Evolutionary conservation across 2,888 invertebrate genomes (phyloP), one percentile per base, ranked within the genome.

Genomic region (Arrhopalites spinosus): DNA sequence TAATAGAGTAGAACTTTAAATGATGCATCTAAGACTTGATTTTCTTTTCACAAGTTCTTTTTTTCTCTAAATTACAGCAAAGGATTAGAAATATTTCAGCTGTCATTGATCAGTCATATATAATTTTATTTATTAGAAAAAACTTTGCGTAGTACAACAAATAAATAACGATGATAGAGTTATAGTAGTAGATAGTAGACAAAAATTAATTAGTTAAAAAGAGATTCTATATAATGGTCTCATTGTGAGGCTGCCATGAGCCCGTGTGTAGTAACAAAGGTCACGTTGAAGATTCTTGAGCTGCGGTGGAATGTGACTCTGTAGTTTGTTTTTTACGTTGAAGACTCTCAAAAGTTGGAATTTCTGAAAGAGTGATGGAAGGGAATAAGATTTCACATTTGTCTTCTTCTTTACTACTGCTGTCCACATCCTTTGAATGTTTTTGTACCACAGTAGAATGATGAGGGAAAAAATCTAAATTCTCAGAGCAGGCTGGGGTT

Each of bases 281-380:
- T 53, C 8, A 59, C 5, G 25, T 59, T 23, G 59, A 27, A 2
- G 25, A 27, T 25, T 27, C 59, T 59, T 59, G 59, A 1, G 13
- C 3, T 13, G 27, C 25, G 27, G 59, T 25, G 25, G 20, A 25
- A 23, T 59, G 59, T 20, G 53, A 53, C 5, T n/a, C n/a, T 2
- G n/a, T 53, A 15, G 8, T 53, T 23, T 59, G 2, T 25, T 64
- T 64, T 23, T 64, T 27, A 1, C 20, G 5, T 23, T 53, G 69
- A 29, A 69, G 53, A 45, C 23, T 45, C 8, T 69, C 50, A 29
- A 5, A 69, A 30, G 27, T 45, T 15, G 69, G 69, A 29, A 69
- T 69, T 53, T 69, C 69, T 29, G 50, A 11, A 13, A 45, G 43
- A 2, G n/a, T 61, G 13, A 36, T 3, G 61, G 61, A 61, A 23